These are phyloP conservation scores for Megatriorchis doriae DNA, from an alignment of 2,113 vertebrate genomes.

Conservation along the genomic window DNA sequence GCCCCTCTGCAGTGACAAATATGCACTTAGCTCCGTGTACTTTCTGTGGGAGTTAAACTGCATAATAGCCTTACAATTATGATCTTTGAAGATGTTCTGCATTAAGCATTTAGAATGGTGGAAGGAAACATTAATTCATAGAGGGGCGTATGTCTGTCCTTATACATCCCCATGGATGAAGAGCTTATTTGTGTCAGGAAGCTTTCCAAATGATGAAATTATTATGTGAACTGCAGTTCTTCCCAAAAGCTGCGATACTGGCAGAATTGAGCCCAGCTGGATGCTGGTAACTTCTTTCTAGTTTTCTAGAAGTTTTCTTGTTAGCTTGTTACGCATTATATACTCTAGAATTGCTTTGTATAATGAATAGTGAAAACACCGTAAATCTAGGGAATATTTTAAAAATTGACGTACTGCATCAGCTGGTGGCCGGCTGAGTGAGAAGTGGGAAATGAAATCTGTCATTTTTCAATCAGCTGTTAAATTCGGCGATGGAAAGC, in stretches of 20 bases:
- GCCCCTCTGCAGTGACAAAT: slow-evolving; percentile 8
- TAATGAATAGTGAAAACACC: neutral
- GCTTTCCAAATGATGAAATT: slow-evolving; percentile 19
- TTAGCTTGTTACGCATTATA: neutral
- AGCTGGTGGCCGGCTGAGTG: neutral
- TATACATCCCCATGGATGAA: neutral
- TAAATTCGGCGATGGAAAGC: neutral
- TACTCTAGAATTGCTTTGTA: neutral
- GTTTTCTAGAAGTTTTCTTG: slow-evolving; percentile 15
- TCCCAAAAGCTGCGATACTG: neutral
- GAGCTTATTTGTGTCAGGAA: slow-evolving; percentile 39
- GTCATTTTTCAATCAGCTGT: neutral
- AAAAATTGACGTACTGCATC: neutral
- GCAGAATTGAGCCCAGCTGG: slow-evolving; percentile 27
- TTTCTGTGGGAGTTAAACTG: slow-evolving; percentile 35
- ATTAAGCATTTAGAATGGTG: slow-evolving; percentile 35
- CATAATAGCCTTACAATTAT: slow-evolving; percentile 24
- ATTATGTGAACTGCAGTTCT: neutral
- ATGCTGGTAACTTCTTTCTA: neutral
- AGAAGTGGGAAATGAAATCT: neutral
- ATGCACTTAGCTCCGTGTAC: neutral
- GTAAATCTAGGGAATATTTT: neutral
- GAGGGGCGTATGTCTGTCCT: neutral
- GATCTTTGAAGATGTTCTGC: slow-evolving; percentile 46
- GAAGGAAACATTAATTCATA: slow-evolving; percentile 35